Percentiles rank a stretch among this genome's conserved stretches.
Conservation (phyloP, 2,113 vertebrate genomes). For the Acanthisitta chloris region DNA sequence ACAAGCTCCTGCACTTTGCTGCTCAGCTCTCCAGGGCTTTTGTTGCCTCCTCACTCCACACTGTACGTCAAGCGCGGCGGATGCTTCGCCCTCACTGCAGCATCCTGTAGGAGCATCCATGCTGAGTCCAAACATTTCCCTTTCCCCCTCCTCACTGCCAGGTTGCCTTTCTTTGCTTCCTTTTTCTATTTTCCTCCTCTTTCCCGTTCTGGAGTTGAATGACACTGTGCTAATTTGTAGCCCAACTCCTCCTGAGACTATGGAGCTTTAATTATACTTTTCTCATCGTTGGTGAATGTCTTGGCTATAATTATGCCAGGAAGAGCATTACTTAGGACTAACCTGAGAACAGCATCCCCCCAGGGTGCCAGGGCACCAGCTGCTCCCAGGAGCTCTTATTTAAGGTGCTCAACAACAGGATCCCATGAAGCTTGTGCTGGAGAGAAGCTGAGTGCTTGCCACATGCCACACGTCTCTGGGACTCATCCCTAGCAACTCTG, state of each 20-base stretch:
- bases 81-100: neutral
- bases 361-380: neutral
- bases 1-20: neutral
- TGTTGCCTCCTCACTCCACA: neutral
- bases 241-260: neutral
- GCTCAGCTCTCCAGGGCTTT: neutral
- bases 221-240: neutral
- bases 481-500: neutral
- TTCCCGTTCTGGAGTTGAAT: neutral
- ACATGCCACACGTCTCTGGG: neutral
- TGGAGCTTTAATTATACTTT: slow-evolving; percentile 55
- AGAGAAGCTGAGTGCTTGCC: neutral
- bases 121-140: neutral
- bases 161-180: neutral
- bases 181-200: neutral
- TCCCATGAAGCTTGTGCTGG: neutral
- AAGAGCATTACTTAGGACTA: slow-evolving; percentile 49
- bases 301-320: neutral
- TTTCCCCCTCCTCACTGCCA: neutral
- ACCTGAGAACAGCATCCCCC: neutral
- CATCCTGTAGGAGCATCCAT: neutral
- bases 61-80: rapidly evolving
- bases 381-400: neutral
- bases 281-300: neutral
- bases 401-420: neutral